Base-by-base conservation (phyloP, 53 echinoderm and acorn worm genomes). In the Luidia sarsii region DNA sequence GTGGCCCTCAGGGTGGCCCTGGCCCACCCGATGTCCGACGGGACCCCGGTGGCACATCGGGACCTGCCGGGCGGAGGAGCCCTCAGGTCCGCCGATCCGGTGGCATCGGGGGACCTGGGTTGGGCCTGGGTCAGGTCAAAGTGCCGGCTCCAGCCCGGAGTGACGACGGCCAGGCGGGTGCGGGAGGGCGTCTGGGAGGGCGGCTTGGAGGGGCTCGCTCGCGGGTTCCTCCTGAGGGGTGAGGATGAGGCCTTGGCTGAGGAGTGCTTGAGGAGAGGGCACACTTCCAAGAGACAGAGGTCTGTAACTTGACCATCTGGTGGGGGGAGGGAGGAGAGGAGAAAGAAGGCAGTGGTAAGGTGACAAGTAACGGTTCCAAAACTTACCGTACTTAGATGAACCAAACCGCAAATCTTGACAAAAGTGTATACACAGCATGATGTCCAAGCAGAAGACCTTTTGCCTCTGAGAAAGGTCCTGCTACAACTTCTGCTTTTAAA, bases 251-350 rank as follows among this genome's bases (percentile, higher is more conserved):
- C 13, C 15, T 10, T 41, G 34, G 7, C 28, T 33, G 60, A 61
- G 31, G 27, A 15, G 25, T 38, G 41, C 39, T 33, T 60, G 27
- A 24, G 46, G 11, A 77, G 48, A 3, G 60, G 62, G 60, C 30
- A 43, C 25, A 77, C 16, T 21, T 77, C 77, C 21, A 77, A 35
- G 6, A 22, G 29, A 77, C 77, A 77, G 25, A 61, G 48, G 39
- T 77, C 77, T 30, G 61, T 77, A 22, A 60, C 48, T n/a, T 77
- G 60, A 7, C 77, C 77, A 77, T 77, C 77, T 77, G 60, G 43
- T 46, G 46, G 6, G 41, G 61, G 61, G 19, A 13, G 36, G 8
- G 18, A 64, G n/a, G n/a, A 60, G 5, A 24, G 4, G 31, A n/a
- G n/a, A n/a, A n/a, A n/a, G n/a, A n/a, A n/a, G n/a, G n/a, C n/a